Evolutionary conservation across 37 sponge, comb jelly and placozoan genomes (phyloP).

Genomic region (Agelas oroides): DNA sequence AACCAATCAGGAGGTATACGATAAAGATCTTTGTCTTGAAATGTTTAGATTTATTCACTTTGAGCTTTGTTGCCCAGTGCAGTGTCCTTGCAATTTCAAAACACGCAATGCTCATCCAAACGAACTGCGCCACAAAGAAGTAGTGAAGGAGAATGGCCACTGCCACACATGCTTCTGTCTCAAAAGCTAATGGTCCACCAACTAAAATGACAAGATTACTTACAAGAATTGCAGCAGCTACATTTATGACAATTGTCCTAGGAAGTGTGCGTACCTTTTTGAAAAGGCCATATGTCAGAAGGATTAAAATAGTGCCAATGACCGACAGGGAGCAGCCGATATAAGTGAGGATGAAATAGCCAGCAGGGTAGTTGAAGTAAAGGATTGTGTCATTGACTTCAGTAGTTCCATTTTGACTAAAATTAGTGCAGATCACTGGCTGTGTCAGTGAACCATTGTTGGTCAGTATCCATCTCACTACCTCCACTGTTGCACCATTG

Average conservation of each 20-base stretch:
- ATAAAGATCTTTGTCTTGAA: constrained; percentile 2
- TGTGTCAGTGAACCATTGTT: neutral
- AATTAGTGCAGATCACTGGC: constrained; percentile 28
- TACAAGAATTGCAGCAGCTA: constrained; percentile 25
- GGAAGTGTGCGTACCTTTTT: constrained; percentile 55
- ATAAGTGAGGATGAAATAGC: constrained; percentile 31
- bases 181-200: neutral
- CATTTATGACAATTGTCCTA: constrained; percentile 52
- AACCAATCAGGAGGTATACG: constrained; percentile 47
- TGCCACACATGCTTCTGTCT: constrained; percentile 9
- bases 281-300: constrained; percentile 61
- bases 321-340: constrained; percentile 61
- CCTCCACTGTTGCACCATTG: neutral
- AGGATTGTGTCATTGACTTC: neutral
- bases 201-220: constrained; percentile 31
- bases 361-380: constrained; percentile 10
- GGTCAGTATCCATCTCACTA: neutral
- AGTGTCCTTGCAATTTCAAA: constrained; percentile 20
- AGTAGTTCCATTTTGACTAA: neutral
- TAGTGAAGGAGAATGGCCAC: constrained; percentile 54
- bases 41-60: neutral
- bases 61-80: neutral
- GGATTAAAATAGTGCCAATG: constrained; percentile 36
- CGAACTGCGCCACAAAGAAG: constrained; percentile 48
- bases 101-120: constrained; percentile 57